Base-by-base conservation (phyloP, 2,797 vertebrate genomes). In the Enteromius treurensis region DNA sequence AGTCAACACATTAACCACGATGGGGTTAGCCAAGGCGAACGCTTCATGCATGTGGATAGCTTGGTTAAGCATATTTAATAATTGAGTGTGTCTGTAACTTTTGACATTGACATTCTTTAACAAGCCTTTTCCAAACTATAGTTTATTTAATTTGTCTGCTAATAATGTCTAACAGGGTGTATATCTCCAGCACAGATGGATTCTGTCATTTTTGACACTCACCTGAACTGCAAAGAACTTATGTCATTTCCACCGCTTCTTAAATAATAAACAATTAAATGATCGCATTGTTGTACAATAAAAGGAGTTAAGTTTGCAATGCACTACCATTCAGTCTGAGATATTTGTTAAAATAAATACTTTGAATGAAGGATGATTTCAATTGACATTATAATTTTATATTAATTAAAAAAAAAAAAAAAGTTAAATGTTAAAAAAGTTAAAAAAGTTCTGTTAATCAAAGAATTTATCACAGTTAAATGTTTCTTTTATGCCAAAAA, bases 1-100 rank as follows among this genome's bases (percentile, higher is more conserved):
- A 65, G 51, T 71, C 68, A 53, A 81, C 79, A n/a, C 37, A 23
- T 85, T 69, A 73, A 60, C 17, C 49, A 23, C 68, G 78, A 62
- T 37, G 17, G n/a, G 55, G 79, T 64, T 51, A 62, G 62, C 19
- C 11, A 17, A 49, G 45, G 45, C 21, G 9, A 67, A 69, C n/a
- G 17, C 65, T 49, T 71, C 17, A 29, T 53, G 42, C 23, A 21
- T 29, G 32, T 42, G 79, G 53, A 75, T 64, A 37, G 40, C 51
- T 70, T 4, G 51, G 17, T 47, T 55, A n/a, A 1, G 10, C 40
- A 21, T 69, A 21, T 60, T 8, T 13, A 6, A 13, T 70, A 42
- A 80, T 58, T 80, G 37, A 19, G 23, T 32, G n/a, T 77, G 64
- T 77, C 23, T 40, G 26, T 73, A 7, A 42, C 15, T 29, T 64